Evolutionary conservation across 2,888 invertebrate genomes (phyloP), one percentile per base, ranked within the genome.

Genomic region (Tigriopus californicus): DNA sequence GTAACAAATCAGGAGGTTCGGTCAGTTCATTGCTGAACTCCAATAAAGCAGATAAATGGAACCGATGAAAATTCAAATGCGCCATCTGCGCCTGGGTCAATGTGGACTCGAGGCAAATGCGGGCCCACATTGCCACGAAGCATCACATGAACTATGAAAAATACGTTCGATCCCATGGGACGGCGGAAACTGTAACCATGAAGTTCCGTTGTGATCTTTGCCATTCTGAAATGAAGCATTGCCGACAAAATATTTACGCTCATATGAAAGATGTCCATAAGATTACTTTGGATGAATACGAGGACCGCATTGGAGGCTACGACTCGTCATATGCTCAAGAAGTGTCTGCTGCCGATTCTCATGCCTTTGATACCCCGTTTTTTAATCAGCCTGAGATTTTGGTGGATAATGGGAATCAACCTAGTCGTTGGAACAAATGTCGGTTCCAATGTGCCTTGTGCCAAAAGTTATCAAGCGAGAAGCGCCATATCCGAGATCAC

Each of bases 191-290:
- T 12, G 44, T 56, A 6, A 56, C 42, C 12, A 42, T 24, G 46
- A 56, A 56, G 56, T 56, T 56, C 25, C 41, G 46, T 5, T 56
- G 56, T n/a, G 56, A 56, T 20, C 46, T 56, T 13, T 56, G 56
- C 22, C 42, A 44, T 25, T 56, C 56, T 12, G 56, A 56, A 20
- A 56, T 56, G 56, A 56, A 56, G 22, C 46, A 44, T 46, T 56
- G 56, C 22, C 42, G 56, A 20, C 56, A 56, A 20, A 56, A 56
- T 22, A 56, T 56, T 20, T 56, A 56, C 44, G 56, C 56, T 6
- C 56, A 56, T 22, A 56, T 56, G 56, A 56, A 56, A 25, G 56
- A 56, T 44, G 56, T 56, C 1, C 56, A 56, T n/a, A 56, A 56
- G 46, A 56, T 56, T n/a, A 56, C 56, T 8, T 25, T 56, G n/a